Base-by-base conservation (phyloP, 2,113 vertebrate species). In the Varanus salvator region DNA sequence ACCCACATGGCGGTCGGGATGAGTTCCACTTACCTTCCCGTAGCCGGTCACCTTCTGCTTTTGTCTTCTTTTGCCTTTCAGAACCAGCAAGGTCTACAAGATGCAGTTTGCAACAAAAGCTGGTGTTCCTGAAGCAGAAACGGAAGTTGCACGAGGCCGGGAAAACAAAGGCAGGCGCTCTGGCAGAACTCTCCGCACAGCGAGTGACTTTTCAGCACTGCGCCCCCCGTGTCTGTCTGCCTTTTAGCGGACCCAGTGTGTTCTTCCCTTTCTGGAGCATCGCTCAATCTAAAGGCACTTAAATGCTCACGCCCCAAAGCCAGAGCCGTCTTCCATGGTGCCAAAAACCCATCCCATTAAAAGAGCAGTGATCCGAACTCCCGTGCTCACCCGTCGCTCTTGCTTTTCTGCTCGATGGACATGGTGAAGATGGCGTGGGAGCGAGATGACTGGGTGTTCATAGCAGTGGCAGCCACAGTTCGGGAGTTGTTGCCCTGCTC, bases 351-450 rank as follows among this genome's bases (percentile, higher is more conserved):
- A 60, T 14, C 17, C 44, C 60, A 1, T 3, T 27, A 52, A 29
- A 52, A 38, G 21, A 17, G 27, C 25, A 8, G 17, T 27, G 27
- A 19, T 1, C 80, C 48, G 21, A 25, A 52, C 7, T 3, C 6
- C 5, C 27, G 86, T 87, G 96, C 98, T 97, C 93, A 99, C 99
- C 97, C 98, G 94, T 99, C 98, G 54, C 72, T 97, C 83, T 97
- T 97, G 93, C 97, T 97, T 84, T 96, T 98, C 93, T 99, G 99
- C 23, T 99, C 98, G 81, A 99, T 93, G 29, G 97, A 98, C 93
- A 99, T 97, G 15, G 99, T 99, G 95, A 99, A 99, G 95, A 99
- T 99, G 54, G 99, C 99, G 12, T 99, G 99, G 3, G 99, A 99
- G 0, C 99, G 97, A 0, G 99, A 99, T 0, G 99, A 99, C 84